Evolutionary conservation across 2,797 vertebrate genomes (phyloP), one percentile per base, ranked within the genome.

Genomic region (Myotis vivesi): DNA sequence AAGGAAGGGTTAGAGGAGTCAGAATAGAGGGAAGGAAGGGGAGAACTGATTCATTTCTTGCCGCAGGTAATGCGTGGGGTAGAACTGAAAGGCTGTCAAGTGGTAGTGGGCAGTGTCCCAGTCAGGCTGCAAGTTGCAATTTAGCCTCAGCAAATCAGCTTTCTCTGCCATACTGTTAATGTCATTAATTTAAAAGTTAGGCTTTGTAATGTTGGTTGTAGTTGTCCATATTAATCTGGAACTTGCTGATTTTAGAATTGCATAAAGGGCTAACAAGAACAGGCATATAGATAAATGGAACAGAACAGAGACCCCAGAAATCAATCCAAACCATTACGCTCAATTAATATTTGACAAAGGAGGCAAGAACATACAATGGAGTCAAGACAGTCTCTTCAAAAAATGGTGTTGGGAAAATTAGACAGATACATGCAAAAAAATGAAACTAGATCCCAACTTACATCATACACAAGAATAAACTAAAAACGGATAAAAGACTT

Each of bases 51-150:
- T 82, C 55, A n/a, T 22, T 12, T 22, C 49, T 3, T 3, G 15
- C 25, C 49, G 25, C 4, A 6, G 9, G 41, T n/a, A 8, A 46
- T 2, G 1, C 20, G 0, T 23, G 23, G 12, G 2, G 11, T 6
- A 1, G 7, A 16, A 6, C 7, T 64, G 30, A 46, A 64, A 22
- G 64, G 46, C 25, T 41, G 23, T 49, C 4, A 6, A 0, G 7
- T n/a, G 53, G 51, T 28, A 7, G 25, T 5, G 16, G 66, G 36
- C 9, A 17, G 17, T 8, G 7, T 23, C 44, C 20, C 5, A 6
- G 6, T 46, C 55, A 62, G 53, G 38, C 16, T 33, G 17, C 44
- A 33, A 82, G 28, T 44, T 57, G 41, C 87, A 28, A 2, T 19
- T 41, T 3, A 51, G 23, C 64, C 33, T 59, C 19, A 62, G 71